These are phyloP conservation scores for Egretta garzetta DNA, from an alignment of 2,113 vertebrate genomes.

Conservation along the genomic window DNA sequence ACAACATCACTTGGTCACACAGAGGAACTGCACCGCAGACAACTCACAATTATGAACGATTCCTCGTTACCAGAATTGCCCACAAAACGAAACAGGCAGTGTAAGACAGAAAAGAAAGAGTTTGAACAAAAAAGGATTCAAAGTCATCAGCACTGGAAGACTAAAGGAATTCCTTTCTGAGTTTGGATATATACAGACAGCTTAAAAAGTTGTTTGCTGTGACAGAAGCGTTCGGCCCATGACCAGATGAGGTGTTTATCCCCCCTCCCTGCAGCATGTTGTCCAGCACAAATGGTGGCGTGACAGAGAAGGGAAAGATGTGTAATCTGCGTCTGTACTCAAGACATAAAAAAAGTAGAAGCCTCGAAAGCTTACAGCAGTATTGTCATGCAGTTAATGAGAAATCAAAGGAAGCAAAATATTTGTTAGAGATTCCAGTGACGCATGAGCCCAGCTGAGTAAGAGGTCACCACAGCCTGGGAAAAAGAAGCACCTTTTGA, in stretches of 20 bases:
- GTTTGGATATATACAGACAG: not conserved
- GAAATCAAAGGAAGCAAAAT: not conserved
- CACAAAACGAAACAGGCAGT: rapidly evolving
- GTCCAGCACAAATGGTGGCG: not conserved
- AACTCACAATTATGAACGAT: not conserved
- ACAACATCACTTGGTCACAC: not conserved
- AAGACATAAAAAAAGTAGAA: not conserved
- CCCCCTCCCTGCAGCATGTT: not conserved
- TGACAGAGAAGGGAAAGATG: not conserved
- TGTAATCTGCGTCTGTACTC: not conserved
- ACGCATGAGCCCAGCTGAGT: not conserved
- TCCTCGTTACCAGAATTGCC: not conserved
- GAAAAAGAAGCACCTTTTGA: not conserved
- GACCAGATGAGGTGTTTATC: not conserved
- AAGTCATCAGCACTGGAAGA: not conserved
- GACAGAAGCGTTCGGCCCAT: not conserved
- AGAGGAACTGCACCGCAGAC: not conserved
- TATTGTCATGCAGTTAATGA: rapidly evolving
- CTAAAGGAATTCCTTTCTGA: not conserved
- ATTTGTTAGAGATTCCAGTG: not conserved
- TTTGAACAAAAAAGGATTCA: not conserved
- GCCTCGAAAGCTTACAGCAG: not conserved
- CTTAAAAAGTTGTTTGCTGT: not conserved
- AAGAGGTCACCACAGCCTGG: not conserved
- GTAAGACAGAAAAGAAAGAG: not conserved